These are phyloP conservation scores for Ancistrus triradiatus DNA, from an alignment of 2,113 vertebrate genomes.

Conservation along the genomic window DNA sequence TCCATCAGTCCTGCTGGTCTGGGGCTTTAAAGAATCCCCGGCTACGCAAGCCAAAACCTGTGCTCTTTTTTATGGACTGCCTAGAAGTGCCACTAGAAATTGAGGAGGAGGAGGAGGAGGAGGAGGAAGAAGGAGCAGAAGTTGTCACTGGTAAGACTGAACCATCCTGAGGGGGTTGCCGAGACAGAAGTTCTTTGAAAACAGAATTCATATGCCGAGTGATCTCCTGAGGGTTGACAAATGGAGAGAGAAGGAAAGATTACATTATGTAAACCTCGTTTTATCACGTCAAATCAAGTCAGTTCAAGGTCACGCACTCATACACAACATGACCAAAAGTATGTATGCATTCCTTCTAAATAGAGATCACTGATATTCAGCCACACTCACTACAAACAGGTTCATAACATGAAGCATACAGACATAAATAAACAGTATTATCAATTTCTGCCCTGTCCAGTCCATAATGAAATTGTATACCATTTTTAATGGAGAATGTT, in stretches of 20 bases:
- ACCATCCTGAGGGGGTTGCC: conserved; percentile 36
- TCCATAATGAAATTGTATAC: too few relatives aligned
- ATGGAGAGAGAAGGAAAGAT: background rate
- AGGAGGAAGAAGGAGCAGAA: conserved; percentile 34
- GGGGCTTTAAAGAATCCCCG: conserved; percentile 64
- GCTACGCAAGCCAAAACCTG: conserved; percentile 63
- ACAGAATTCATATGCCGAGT: conserved; percentile 47
- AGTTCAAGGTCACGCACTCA: too few relatives aligned
- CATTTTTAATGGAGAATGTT: too few relatives aligned
- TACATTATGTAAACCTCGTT: too few relatives aligned
- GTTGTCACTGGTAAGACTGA: background rate
- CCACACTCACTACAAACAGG: too few relatives aligned
- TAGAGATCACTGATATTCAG: too few relatives aligned
- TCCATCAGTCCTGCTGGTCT: conserved; percentile 54
- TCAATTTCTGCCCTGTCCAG: too few relatives aligned
- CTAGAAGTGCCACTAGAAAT: conserved; percentile 47
- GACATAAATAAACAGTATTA: too few relatives aligned
- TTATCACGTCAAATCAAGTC: background rate
- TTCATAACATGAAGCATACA: too few relatives aligned
- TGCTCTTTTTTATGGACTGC: conserved; percentile 58
- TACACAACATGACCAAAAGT: too few relatives aligned
- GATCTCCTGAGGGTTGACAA: conserved; percentile 22
- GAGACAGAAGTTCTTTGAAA: conserved; percentile 50
- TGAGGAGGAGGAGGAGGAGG: conserved; percentile 52
- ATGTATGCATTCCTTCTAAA: too few relatives aligned